These are phyloP conservation scores for Plemyria rubiginata DNA, from an alignment of 2,888 invertebrate genomes.

Conservation along the genomic window DNA sequence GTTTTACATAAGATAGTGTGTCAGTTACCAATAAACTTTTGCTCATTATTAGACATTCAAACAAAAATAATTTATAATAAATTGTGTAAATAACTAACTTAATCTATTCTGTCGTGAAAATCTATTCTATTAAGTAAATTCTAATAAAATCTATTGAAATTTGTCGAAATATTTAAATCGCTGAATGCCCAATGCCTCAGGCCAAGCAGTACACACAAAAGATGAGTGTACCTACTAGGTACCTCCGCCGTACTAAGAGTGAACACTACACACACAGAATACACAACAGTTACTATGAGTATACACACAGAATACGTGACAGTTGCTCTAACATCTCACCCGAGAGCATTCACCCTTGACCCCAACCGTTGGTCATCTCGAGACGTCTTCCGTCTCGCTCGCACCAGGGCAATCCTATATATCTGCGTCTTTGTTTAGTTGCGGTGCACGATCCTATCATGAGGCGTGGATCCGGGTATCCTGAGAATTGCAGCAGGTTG, in stretches of 20 bases:
- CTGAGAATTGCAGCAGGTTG: constrained; percentile 76
- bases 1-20: too few relatives aligned
- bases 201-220: too few relatives aligned
- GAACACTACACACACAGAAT: too few relatives aligned
- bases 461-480: constrained; percentile 77
- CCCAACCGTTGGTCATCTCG: constrained; percentile 81
- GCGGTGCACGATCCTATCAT: constrained; percentile 75
- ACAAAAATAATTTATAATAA: too few relatives aligned
- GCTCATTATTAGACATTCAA: too few relatives aligned
- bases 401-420: constrained; percentile 35
- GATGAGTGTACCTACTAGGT: constrained; percentile 5
- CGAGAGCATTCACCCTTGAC: constrained; percentile 83
- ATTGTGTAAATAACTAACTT: too few relatives aligned
- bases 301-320: constrained; percentile 22
- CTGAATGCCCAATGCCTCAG: constrained; percentile 16
- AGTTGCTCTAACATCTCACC: constrained; percentile 57
- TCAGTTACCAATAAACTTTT: too few relatives aligned
- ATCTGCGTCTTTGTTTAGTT: constrained; percentile 54
- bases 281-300: background rate
- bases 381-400: constrained; percentile 61
- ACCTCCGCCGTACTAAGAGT: background rate
- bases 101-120: too few relatives aligned
- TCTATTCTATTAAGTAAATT: background rate
- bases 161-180: background rate
- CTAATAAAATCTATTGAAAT: too few relatives aligned